These are phyloP conservation scores for Echiichthys vipera DNA, from an alignment of 2,797 vertebrate genomes.

Conservation along the genomic window DNA sequence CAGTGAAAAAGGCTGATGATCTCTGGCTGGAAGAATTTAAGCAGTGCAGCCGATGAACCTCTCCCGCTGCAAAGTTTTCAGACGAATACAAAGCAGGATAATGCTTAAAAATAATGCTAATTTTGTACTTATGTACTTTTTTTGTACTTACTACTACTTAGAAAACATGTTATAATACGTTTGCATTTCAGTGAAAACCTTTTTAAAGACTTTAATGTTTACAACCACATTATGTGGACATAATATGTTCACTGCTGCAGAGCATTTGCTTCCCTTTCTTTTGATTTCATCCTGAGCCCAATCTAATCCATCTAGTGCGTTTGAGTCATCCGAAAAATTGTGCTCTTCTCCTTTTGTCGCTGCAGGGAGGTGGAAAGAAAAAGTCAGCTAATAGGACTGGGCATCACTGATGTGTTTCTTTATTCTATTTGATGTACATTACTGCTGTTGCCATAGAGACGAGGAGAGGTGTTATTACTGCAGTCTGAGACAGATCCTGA, in stretches of 20 bases:
- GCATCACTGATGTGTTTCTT: conserved; percentile 58
- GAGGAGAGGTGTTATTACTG: conserved; percentile 40
- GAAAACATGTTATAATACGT: not conserved
- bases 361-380: conserved; percentile 8
- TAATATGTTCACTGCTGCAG: not conserved
- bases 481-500: conserved; percentile 40
- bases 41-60: not conserved
- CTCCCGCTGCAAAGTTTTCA: not conserved
- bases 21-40: conserved; percentile 13
- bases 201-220: not conserved
- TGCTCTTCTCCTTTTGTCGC: conserved; percentile 31
- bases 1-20: not conserved
- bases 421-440: conserved; percentile 73
- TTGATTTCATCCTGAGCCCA: conserved; percentile 18
- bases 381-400: conserved; percentile 29
- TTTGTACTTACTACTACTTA: too few species aligned
- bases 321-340: conserved; percentile 35
- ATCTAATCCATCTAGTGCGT: conserved; percentile 3
- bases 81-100: not conserved
- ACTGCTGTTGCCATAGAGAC: conserved; percentile 77
- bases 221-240: not conserved
- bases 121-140: too few species aligned
- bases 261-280: not conserved
- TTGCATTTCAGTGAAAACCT: not conserved
- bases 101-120: not conserved